These are phyloP conservation scores for Tragulus kanchil DNA, from an alignment of 2,113 vertebrate species.

Conservation along the genomic window DNA sequence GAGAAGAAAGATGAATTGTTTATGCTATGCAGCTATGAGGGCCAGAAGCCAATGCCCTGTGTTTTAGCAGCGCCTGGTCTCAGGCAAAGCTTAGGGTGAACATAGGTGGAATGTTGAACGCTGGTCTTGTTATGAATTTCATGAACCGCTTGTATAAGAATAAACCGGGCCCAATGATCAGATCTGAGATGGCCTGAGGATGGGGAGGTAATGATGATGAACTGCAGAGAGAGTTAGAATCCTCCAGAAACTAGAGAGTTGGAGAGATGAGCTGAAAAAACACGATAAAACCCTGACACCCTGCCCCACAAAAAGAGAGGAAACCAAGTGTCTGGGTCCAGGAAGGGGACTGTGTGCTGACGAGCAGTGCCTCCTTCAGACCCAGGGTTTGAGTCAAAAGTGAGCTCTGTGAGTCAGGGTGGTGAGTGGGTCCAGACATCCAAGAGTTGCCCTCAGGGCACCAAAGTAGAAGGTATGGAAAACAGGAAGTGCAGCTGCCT, in stretches of 20 bases:
- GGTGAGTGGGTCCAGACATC: not conserved
- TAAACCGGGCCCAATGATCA: not conserved
- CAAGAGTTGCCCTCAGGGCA: not conserved
- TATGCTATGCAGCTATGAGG: not conserved
- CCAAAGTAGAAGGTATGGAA: fast-evolving
- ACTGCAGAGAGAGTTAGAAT: not conserved
- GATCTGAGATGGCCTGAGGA: not conserved
- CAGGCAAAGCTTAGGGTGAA: not conserved
- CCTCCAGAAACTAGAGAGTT: not conserved
- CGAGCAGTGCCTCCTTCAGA: not conserved
- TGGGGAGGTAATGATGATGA: not conserved
- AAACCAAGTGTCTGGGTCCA: not conserved
- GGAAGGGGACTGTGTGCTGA: not conserved
- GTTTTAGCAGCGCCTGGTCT: not conserved
- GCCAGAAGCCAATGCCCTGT: not conserved
- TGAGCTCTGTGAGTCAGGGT: not conserved
- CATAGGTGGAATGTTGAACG: fast-evolving
- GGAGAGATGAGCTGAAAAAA: not conserved
- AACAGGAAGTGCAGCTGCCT: not conserved
- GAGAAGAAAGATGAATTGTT: not conserved
- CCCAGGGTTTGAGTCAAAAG: not conserved
- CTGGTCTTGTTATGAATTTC: not conserved
- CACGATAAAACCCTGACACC: not conserved
- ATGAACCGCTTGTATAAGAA: not conserved
- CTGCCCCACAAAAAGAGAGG: not conserved